Percentiles rank a stretch among this genome's conserved stretches.
Evolutionary conservation across 2,797 vertebrate species (phyloP).

Genomic region (Meda fulgida): DNA sequence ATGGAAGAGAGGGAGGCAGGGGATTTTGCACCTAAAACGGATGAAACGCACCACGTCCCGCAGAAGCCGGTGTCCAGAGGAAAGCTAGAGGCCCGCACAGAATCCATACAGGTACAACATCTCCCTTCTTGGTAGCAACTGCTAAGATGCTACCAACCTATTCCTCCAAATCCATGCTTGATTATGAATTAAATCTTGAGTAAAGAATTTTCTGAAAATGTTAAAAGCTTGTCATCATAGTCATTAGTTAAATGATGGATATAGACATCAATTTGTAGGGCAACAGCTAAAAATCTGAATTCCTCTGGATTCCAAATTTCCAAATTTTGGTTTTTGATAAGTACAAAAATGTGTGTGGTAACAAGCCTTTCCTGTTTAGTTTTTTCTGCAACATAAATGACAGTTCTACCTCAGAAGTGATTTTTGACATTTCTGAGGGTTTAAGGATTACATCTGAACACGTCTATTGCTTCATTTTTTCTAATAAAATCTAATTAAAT

Average conservation of each 20-base stretch:
- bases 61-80: slow-evolving; percentile 82
- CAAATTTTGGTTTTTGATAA: not conserved
- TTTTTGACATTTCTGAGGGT: not conserved
- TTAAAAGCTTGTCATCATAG: not conserved
- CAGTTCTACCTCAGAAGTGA: not conserved
- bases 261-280: not conserved
- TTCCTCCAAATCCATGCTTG: not conserved
- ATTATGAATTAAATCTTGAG: not conserved
- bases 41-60: slow-evolving; percentile 86
- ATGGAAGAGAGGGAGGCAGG: slow-evolving; percentile 88
- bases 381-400: not conserved
- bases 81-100: slow-evolving; percentile 81
- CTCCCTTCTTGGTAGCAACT: not conserved
- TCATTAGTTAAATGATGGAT: not conserved
- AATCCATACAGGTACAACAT: slow-evolving; percentile 66
- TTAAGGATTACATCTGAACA: not conserved
- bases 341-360: not conserved
- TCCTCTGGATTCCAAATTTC: too few relatives aligned
- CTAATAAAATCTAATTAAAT: not conserved
- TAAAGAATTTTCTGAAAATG: not conserved
- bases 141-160: not conserved
- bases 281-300: too few relatives aligned
- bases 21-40: slow-evolving; percentile 82
- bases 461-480: not conserved
- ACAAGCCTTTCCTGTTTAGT: not conserved